These are phyloP conservation scores for Cebus imitator DNA, from an alignment of 2,113 vertebrate genomes.

Conservation along the genomic window DNA sequence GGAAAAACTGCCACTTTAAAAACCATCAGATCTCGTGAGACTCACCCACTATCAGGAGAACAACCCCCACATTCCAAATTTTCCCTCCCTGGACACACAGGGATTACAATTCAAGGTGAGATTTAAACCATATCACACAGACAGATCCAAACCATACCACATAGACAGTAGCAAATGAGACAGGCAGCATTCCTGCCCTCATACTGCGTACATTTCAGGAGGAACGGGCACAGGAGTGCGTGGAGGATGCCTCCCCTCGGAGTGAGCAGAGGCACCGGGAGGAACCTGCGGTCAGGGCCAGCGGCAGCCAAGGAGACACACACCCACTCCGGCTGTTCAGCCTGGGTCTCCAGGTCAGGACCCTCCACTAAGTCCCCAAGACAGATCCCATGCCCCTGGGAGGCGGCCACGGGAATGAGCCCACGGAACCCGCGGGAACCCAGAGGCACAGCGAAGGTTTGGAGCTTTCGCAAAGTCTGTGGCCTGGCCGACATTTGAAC, in stretches of 20 bases:
- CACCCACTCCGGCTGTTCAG: fast-evolving
- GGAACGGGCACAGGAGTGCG: fast-evolving
- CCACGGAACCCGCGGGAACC: fast-evolving
- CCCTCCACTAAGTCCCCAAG: neutral
- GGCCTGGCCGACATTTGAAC: neutral
- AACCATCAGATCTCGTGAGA: too few relatives aligned
- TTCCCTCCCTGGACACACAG: too few relatives aligned
- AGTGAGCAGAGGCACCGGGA: fast-evolving
- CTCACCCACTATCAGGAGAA: too few relatives aligned
- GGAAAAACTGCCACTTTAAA: too few relatives aligned
- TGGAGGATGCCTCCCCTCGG: fast-evolving
- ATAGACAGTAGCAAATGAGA: fast-evolving
- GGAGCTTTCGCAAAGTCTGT: fast-evolving
- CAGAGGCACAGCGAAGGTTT: fast-evolving
- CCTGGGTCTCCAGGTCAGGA: neutral
- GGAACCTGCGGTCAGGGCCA: fast-evolving
- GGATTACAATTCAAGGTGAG: too few relatives aligned
- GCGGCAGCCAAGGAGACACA: neutral
- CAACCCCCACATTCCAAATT: too few relatives aligned
- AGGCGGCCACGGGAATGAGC: neutral
- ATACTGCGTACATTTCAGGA: fast-evolving
- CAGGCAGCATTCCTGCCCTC: fast-evolving
- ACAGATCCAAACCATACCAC: too few relatives aligned
- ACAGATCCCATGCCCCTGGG: neutral
- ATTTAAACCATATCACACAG: neutral